Conservation (phyloP, 2,888 invertebrate species). For the Hirtodrosophila alboralis region DNA sequence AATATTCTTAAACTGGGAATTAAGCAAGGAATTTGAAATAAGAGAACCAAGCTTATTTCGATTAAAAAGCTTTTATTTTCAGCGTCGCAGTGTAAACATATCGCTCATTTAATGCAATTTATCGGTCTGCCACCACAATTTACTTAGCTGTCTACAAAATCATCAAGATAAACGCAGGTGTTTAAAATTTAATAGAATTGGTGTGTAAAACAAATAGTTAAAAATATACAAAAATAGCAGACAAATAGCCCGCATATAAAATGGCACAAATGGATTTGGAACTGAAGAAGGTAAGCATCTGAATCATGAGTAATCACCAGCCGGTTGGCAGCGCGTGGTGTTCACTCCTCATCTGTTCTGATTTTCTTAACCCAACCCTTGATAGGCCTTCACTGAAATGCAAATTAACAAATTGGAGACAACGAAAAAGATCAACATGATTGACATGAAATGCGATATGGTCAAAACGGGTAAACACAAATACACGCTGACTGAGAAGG, state of each 20-base stretch:
- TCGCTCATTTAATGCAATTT: neutral
- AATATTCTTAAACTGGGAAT: too few relatives aligned
- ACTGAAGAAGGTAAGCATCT: constrained; percentile 81
- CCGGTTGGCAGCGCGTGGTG: constrained; percentile 47
- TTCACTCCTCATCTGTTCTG: constrained; percentile 26
- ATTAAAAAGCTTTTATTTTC: neutral
- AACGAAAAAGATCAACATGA: constrained; percentile 89
- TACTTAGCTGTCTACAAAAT: constrained; percentile 10
- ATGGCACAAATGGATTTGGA: constrained; percentile 84
- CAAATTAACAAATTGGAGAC: constrained; percentile 92
- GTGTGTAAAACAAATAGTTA: constrained; percentile 9
- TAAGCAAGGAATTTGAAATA: neutral
- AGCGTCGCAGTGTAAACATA: constrained; percentile 1
- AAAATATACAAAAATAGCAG: constrained; percentile 4
- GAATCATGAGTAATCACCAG: neutral
- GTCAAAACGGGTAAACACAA: constrained; percentile 89
- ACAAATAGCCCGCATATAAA: constrained; percentile 34
- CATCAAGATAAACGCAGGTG: constrained; percentile 52
- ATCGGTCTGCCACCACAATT: constrained; percentile 29
- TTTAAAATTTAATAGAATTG: constrained; percentile 39
- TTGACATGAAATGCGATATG: constrained; percentile 89
- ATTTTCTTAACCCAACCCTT: constrained; percentile 9
- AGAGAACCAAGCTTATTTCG: neutral
- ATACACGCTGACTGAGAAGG: constrained; percentile 88
- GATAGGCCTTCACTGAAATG: constrained; percentile 91